phyloP scores from a whole-genome alignment of 2,888 invertebrate genomes.

The Heliconius charithonia region DNA sequence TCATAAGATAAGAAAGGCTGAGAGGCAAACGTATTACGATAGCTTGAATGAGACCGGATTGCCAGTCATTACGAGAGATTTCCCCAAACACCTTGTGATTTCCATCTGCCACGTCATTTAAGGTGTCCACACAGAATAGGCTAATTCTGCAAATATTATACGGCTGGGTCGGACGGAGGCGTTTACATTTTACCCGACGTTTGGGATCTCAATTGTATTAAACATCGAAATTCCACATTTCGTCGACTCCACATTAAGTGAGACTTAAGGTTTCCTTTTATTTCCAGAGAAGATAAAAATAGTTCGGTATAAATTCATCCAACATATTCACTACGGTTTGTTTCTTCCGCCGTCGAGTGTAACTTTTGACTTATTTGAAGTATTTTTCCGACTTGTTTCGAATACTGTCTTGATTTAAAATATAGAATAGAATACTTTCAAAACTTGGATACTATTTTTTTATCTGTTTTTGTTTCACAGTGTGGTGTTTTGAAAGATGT shows the following conservation, averaged over 20 bases:
- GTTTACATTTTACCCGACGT: constrained; percentile 39
- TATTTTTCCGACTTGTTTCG: constrained; percentile 19
- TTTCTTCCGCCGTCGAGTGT: constrained; percentile 23
- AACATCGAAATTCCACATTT: constrained; percentile 38
- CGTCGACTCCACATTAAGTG: constrained; percentile 40
- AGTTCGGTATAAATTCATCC: constrained; percentile 39
- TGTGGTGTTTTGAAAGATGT: background rate
- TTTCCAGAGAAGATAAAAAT: constrained; percentile 39
- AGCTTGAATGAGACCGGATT: constrained; percentile 13
- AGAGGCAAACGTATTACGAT: constrained; percentile 5
- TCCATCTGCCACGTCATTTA: constrained; percentile 26
- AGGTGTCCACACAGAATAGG: constrained; percentile 42
- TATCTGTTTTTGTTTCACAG: background rate
- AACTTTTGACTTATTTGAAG: constrained; percentile 20
- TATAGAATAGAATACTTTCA: constrained; percentile 16
- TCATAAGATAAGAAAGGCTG: constrained; percentile 14
- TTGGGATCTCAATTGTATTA: constrained; percentile 43
- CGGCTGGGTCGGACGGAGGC: constrained; percentile 28
- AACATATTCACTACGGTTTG: constrained; percentile 35
- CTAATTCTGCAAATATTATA: constrained; percentile 43
- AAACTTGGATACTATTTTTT: background rate
- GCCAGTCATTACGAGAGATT: constrained; percentile 13
- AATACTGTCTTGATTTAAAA: constrained; percentile 25
- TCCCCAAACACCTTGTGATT: constrained; percentile 22
- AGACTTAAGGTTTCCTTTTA: constrained; percentile 42